These are phyloP conservation scores for Psilopsiagon aymara DNA, from an alignment of 2,113 vertebrate species.

Conservation along the genomic window DNA sequence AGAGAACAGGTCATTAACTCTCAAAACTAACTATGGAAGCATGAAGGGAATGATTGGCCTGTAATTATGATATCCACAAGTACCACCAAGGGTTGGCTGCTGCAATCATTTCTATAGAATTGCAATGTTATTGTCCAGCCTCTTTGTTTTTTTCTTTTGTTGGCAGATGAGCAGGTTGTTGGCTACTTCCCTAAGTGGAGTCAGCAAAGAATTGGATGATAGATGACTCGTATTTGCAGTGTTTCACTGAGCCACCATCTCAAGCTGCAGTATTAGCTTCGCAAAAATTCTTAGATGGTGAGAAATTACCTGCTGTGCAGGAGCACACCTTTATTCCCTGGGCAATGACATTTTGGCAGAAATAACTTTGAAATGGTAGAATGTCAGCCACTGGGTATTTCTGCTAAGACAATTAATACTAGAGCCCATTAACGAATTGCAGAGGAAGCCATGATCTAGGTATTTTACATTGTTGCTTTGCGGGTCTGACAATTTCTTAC, in stretches of 20 bases:
- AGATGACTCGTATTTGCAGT: neutral
- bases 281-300: neutral
- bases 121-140: neutral
- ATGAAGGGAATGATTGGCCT: neutral
- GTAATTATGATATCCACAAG: neutral
- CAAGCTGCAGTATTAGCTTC: neutral
- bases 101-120: neutral
- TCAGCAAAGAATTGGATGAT: neutral
- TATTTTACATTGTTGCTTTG: neutral
- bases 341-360: conserved; percentile 25
- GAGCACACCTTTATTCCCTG: neutral
- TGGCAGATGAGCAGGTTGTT: neutral
- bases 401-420: neutral
- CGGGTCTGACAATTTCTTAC: neutral
- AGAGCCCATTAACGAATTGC: neutral
- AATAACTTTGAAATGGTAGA: conserved; percentile 51
- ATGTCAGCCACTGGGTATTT: conserved; percentile 30
- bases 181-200: neutral
- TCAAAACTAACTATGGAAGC: neutral
- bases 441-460: conserved; percentile 18
- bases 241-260: neutral
- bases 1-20: neutral
- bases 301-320: neutral
- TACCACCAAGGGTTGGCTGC: neutral
- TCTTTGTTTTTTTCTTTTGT: neutral